Conservation (phyloP, 2,797 vertebrate genomes). For the Sebastes minor region DNA sequence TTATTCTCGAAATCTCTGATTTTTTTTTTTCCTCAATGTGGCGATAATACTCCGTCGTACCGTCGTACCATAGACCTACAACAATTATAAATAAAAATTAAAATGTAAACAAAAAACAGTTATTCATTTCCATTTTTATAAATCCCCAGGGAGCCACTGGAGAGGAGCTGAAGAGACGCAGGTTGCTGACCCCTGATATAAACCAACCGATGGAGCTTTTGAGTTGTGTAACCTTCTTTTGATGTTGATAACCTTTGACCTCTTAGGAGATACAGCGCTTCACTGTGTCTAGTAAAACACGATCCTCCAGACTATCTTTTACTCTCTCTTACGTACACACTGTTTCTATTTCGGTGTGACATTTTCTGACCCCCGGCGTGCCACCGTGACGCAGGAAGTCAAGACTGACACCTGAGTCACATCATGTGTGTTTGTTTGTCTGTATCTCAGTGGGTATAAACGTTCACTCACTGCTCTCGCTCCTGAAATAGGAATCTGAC, state of each 20-base stretch:
- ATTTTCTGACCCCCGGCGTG: conserved; percentile 40
- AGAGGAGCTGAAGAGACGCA: accelerated
- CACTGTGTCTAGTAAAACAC: background rate
- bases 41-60: too few relatives aligned
- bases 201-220: background rate
- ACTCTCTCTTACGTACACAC: background rate
- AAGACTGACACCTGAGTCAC: conserved; percentile 20
- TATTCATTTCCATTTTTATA: too few relatives aligned
- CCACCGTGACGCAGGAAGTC: conserved; percentile 32
- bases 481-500: conserved; percentile 35
- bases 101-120: too few relatives aligned
- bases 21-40: too few relatives aligned
- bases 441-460: background rate
- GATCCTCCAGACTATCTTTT: background rate
- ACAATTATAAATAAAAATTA: too few relatives aligned
- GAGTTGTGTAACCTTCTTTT: background rate
- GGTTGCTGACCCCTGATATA: too few relatives aligned
- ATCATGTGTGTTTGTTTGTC: background rate
- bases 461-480: conserved; percentile 11
- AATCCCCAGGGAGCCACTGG: accelerated
- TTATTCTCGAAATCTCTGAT: too few relatives aligned
- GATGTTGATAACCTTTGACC: conserved; percentile 11
- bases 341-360: conserved; percentile 35
- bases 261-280: background rate
- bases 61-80: too few relatives aligned